Base-by-base conservation (phyloP, 2,113 vertebrate genomes). In the Eptatretus burgeri region DNA sequence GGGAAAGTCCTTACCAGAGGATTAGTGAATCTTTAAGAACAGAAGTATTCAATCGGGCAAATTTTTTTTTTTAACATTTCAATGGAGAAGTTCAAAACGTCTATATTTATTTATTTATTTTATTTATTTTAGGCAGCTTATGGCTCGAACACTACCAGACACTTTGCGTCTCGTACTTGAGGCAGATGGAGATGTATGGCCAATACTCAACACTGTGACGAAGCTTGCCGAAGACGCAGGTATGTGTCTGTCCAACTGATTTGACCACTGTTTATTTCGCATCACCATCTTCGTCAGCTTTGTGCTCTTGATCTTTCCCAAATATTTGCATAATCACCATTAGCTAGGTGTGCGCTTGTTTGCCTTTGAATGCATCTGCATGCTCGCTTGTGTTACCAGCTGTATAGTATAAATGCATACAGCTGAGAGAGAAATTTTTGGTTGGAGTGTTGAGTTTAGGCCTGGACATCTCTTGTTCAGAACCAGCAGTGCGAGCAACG, bases 201-300 rank as follows among this genome's bases (percentile, higher is more conserved):
- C 76, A 64, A 81, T 84, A 64, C 81, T 85, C 80, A 81, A 84
- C 69, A 80, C 82, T 19, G 72, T 81, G 64, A 77, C 79, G 71
- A 76, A 81, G 67, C 77, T 87, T 71, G 87, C 84, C 63, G 85
- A 87, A 75, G 85, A 88, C 69, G 73, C 79, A 83, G 85, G 84
- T 89, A 73, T 72, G 72, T 66, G 20, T 49, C 52, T 14, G 27
- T 41, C 27, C 27, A n/a, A 19, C 56, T 13, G 16, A 19, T 19
- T 17, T 60, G 56, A 17, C 10, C 12, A 10, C 16, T 60, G 56
- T 41, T 41, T 41, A 41, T 41, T n/a, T 60, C 12, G 9, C 19
- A 19, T 12, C 10, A 19, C 19, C 12, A 11, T 9, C 16, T 17
- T 17, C 56, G 2, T 2, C n/a, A 41, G 7, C 3, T 7, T 41